phyloP scores from a whole-genome alignment of 1,140 invertebrate genomes.

The Pogonus chalceus region DNA sequence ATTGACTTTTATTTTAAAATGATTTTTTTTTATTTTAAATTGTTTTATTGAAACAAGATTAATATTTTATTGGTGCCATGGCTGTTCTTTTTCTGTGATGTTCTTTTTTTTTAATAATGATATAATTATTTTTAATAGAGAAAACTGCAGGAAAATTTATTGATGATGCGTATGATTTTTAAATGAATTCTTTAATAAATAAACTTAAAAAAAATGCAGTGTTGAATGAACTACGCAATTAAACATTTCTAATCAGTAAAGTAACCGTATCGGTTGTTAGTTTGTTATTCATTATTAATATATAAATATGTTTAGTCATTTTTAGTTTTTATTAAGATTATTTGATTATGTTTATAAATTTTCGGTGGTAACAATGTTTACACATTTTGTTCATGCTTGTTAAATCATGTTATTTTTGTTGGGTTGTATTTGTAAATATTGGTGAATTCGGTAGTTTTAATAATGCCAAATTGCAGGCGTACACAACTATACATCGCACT shows the following conservation, averaged over 20 bases:
- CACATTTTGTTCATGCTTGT: not conserved
- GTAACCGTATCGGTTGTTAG: slow-evolving; percentile 5
- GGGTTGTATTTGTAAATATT: not conserved
- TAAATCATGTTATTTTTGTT: not conserved
- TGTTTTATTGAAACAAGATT: not conserved
- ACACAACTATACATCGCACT: too few species aligned
- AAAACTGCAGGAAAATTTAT: too few species aligned
- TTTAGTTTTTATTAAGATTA: not conserved
- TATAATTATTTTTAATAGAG: not conserved
- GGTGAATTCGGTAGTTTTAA: not conserved
- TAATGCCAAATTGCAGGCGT: not conserved
- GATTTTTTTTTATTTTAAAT: not conserved
- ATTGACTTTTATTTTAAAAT: not conserved
- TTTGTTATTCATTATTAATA: slow-evolving; percentile 1
- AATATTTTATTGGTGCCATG: not conserved
- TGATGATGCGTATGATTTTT: too few species aligned
- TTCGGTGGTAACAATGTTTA: not conserved
- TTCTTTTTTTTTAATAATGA: not conserved
- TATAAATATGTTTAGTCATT: not conserved
- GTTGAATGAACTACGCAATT: not conserved
- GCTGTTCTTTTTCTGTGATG: not conserved
- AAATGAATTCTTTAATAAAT: too few species aligned
- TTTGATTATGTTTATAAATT: not conserved
- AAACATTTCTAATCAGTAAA: slow-evolving; percentile 1
- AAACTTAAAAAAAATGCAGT: not conserved